A percentile compares a stretch with the other conserved stretches of the same genome.
Conservation (phyloP, 2,113 vertebrate genomes). For the Rhagologus leucostigma region DNA sequence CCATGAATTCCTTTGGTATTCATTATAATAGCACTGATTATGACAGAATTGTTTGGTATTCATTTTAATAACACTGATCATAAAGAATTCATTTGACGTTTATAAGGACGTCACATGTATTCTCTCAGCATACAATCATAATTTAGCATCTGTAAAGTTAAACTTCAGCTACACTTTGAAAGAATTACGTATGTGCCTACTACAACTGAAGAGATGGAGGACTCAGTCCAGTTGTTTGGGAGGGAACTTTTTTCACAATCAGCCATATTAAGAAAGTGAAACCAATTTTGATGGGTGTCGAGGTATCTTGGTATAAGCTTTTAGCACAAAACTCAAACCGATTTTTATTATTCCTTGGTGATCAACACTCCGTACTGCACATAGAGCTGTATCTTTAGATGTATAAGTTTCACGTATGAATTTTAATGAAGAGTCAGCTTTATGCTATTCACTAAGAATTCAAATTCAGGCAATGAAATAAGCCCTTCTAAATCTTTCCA, state of each 20-base stretch:
- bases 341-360: not conserved
- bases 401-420: not conserved
- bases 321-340: not conserved
- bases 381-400: not conserved
- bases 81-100: slow-evolving; percentile 41
- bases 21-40: slow-evolving; percentile 55
- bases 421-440: not conserved
- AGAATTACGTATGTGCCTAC: not conserved
- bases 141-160: slow-evolving; percentile 40
- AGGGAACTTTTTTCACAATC: not conserved
- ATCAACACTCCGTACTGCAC: not conserved
- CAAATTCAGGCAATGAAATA: not conserved
- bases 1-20: slow-evolving; percentile 22
- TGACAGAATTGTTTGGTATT: slow-evolving; percentile 54
- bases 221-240: not conserved
- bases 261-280: not conserved
- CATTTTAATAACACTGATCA: slow-evolving; percentile 16
- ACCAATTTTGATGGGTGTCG: not conserved
- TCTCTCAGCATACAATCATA: not conserved
- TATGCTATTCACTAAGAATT: not conserved
- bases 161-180: not conserved
- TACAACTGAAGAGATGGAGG: not conserved
- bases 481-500: not conserved
- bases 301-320: not conserved
- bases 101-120: not conserved